Conservation (phyloP, 2,888 invertebrate species). For the Dryomyza anilis region DNA sequence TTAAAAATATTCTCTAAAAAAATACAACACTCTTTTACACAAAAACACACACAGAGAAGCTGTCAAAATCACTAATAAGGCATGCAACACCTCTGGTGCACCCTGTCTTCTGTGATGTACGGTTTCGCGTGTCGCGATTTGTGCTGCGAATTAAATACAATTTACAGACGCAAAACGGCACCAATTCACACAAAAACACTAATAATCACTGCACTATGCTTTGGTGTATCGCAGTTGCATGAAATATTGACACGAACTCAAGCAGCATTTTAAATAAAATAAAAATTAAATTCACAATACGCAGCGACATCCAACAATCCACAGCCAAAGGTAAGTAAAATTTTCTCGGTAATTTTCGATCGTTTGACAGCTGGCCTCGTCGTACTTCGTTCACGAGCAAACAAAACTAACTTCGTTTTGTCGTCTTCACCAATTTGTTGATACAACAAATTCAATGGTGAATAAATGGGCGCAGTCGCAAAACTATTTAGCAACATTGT, state of each 20-base stretch:
- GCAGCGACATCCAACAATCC: conserved; percentile 3
- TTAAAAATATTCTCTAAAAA: too few species aligned
- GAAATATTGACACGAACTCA: conserved; percentile 19
- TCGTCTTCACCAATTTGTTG: background rate
- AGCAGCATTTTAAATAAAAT: conserved; percentile 6
- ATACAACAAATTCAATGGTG: conserved; percentile 1
- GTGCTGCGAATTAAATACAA: conserved; percentile 31
- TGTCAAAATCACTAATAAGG: conserved; percentile 10
- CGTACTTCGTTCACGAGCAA: background rate
- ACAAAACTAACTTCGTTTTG: conserved; percentile 13
- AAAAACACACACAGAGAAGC: too few species aligned
- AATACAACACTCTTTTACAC: too few species aligned
- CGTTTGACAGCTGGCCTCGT: conserved; percentile 17
- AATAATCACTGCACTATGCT: conserved; percentile 13
- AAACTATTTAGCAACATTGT: background rate
- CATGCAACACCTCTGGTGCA: conserved; percentile 19
- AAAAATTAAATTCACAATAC: background rate
- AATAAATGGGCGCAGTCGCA: conserved; percentile 9
- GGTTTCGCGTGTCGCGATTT: conserved; percentile 37
- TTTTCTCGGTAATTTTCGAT: conserved; percentile 1
- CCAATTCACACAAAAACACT: conserved; percentile 24
- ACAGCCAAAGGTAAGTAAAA: conserved; percentile 20
- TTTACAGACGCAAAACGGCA: conserved; percentile 8
- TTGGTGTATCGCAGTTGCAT: conserved; percentile 21
- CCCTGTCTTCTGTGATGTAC: conserved; percentile 36